A percentile compares a stretch with the other conserved stretches of the same genome.
Evolutionary conservation across 2,888 invertebrate genomes (phyloP).

Genomic region (Andrena bucephala): DNA sequence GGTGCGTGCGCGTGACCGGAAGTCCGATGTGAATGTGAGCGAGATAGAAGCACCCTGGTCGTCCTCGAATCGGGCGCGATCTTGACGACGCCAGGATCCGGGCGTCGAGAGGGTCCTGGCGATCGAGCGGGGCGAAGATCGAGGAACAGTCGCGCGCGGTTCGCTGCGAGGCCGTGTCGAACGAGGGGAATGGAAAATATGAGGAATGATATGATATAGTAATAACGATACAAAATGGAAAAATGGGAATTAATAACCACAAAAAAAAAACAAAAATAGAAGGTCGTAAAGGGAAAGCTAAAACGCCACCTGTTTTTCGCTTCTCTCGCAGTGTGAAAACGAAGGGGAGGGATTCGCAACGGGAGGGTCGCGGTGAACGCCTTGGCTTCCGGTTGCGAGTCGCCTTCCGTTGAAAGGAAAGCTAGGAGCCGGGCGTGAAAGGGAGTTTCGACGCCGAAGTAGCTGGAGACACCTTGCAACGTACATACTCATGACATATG

Average conservation of each 20-base stretch:
- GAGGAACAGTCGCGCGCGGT: background rate
- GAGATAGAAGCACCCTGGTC: constrained; percentile 10
- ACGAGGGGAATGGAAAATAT: background rate
- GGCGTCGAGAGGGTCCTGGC: background rate
- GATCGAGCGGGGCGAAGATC: background rate
- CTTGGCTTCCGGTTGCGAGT: constrained; percentile 52
- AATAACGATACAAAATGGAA: background rate
- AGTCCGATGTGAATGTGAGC: constrained; percentile 11
- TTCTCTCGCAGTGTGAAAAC: constrained; percentile 76
- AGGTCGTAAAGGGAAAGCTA: constrained; percentile 62
- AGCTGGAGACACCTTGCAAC: background rate
- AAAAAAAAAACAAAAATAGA: constrained; percentile 31
- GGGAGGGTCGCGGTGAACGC: constrained; percentile 23
- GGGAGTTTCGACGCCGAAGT: constrained; percentile 7
- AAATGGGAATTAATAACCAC: constrained; percentile 37
- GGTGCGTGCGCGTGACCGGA: constrained; percentile 52
- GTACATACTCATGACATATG: background rate
- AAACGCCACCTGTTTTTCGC: constrained; percentile 74
- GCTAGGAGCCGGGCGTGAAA: background rate
- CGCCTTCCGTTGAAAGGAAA: constrained; percentile 9
- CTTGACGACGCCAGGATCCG: background rate
- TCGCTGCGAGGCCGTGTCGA: background rate
- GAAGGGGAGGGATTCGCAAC: constrained; percentile 53
- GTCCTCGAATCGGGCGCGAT: constrained; percentile 16
- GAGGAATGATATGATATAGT: background rate